Base-by-base conservation (phyloP, 2,888 invertebrate species). In the Zonitis immaculata region DNA sequence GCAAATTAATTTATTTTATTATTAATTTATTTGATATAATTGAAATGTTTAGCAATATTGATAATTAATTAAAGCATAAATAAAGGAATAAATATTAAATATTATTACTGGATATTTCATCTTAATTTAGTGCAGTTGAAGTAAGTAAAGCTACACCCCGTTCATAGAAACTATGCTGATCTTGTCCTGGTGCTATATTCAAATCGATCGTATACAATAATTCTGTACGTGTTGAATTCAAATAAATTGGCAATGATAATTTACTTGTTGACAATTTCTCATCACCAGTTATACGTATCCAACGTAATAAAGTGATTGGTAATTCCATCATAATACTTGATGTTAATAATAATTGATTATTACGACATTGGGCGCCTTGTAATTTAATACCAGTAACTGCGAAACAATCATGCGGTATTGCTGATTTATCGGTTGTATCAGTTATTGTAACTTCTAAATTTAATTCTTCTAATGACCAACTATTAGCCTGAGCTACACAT, bases 91-190 rank as follows among this genome's bases (percentile, higher is more conserved):
- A 44, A 44, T 22, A 16, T 22, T 44, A 47, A 22, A 22, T 22
- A 22, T 22, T 5, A 22, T 22, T 22, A 5, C n/a, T 5, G 9
- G 14, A 39, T 25, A 46, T 39, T 18, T 3, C 27, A 53, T 42
- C 22, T 80, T 83, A 90, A 76, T 92, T 92, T 65, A 95, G 84
- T 58, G 91, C 87, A 35, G 94, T 93, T 42, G 97, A 97, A 18
- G 95, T 93, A 70, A 97, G 85, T 42, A 99, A 83, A 45, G 98
- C 98, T 20, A 99, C 98, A 63, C 99, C 99, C 49, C 99, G 83
- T 77, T 99, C 97, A 78, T 97, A 98, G 82, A 99, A 98, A 75
- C 93, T 94, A 75, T 95, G 95, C 49, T 89, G 90, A 71, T 94
- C 94, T 73, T 94, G 92, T 30, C 90, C 91, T 44, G 92, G 86